A percentile compares a stretch with the other conserved stretches of the same genome.
Conservation (phyloP, 1,140 invertebrate species). For the Tetragnatha versicolor region DNA sequence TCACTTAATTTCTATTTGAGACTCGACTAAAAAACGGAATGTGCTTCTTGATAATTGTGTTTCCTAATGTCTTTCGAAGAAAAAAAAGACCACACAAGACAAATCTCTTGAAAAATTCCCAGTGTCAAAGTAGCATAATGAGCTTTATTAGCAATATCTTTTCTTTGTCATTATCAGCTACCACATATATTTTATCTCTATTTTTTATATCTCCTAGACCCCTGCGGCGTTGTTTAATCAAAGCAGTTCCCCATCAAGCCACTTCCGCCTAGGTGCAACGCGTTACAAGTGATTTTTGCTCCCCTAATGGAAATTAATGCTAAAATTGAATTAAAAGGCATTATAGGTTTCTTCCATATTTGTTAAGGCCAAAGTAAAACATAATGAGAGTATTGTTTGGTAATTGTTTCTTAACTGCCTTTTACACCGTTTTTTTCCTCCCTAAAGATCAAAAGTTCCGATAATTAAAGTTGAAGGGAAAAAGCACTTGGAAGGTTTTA, state of each 20-base stretch:
- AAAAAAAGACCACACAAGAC: conserved; percentile 11
- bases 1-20: conserved; percentile 38
- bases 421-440: conserved; percentile 35
- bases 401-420: conserved; percentile 54
- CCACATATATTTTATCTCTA: conserved; percentile 40
- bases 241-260: conserved; percentile 15
- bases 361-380: conserved; percentile 35
- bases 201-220: conserved; percentile 9
- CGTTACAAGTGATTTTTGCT: conserved; percentile 34
- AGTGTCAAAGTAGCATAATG: conserved; percentile 35
- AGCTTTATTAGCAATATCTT: conserved; percentile 42
- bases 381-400: conserved; percentile 52
- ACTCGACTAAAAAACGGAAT: not conserved
- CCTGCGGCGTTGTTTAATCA: conserved; percentile 46
- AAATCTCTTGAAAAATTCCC: conserved; percentile 36
- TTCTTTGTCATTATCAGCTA: conserved; percentile 42
- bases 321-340: conserved; percentile 50
- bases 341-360: conserved; percentile 35
- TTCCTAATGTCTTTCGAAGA: conserved; percentile 4
- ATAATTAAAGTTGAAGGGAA: conserved; percentile 44
- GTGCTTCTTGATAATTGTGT: conserved; percentile 28
- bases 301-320: conserved; percentile 33
- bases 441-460: conserved; percentile 44
- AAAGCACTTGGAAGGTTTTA: conserved; percentile 16
- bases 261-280: conserved; percentile 27